Evolutionary conservation across 2,113 vertebrate species (phyloP).

Genomic region (Nestor notabilis): DNA sequence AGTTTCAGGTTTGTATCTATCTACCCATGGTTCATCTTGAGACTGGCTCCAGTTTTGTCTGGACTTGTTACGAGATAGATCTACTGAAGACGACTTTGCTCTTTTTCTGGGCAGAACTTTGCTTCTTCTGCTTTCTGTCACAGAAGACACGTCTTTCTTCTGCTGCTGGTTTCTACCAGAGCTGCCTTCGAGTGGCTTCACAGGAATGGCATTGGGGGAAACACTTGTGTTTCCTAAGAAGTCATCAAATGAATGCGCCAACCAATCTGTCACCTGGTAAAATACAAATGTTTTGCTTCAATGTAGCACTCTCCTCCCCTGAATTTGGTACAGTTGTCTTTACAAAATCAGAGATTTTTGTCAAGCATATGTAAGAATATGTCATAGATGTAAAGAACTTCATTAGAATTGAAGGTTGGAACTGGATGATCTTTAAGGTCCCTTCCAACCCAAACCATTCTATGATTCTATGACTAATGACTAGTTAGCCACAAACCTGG

Average conservation of each 20-base stretch:
- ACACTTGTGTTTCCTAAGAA: constrained; percentile 54
- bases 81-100: neutral
- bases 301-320: too few species aligned
- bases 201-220: neutral
- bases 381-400: neutral
- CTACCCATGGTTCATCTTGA: constrained; percentile 87
- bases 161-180: constrained; percentile 3
- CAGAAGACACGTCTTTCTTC: constrained; percentile 16
- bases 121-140: constrained; percentile 27
- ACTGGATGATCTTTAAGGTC: neutral
- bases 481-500: neutral
- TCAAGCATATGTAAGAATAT: neutral
- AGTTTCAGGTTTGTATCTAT: constrained; percentile 82
- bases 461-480: neutral
- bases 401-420: neutral
- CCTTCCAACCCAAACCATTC: neutral
- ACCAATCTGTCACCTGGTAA: constrained; percentile 78
- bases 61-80: neutral
- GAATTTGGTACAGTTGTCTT: neutral
- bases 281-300: neutral
- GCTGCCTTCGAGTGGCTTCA: neutral
- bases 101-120: constrained; percentile 72
- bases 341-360: neutral
- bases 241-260: constrained; percentile 81
- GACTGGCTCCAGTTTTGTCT: neutral